These are phyloP conservation scores for Melanophora roralis DNA, from an alignment of 2,888 invertebrate species.

Conservation along the genomic window DNA sequence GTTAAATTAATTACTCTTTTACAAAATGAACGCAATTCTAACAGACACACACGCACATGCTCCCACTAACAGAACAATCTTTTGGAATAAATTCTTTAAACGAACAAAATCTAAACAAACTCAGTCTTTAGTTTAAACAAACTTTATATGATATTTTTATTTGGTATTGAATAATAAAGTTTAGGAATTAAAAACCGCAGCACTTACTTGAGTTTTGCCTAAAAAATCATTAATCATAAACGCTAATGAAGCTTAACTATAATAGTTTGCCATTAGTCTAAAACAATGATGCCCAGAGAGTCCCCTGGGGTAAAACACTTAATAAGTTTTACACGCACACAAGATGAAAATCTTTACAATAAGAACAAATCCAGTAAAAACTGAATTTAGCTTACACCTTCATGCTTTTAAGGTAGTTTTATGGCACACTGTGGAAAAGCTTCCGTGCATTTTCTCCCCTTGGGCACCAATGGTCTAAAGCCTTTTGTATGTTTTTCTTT, in stretches of 20 bases:
- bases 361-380: too few species aligned
- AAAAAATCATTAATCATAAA: constrained; percentile 49
- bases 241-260: constrained; percentile 48
- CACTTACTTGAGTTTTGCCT: constrained; percentile 60
- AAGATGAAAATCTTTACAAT: too few species aligned
- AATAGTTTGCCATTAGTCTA: constrained; percentile 4
- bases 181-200: constrained; percentile 52
- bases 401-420: too few species aligned
- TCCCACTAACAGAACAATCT: constrained; percentile 47
- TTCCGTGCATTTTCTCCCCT: too few species aligned
- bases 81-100: constrained; percentile 37
- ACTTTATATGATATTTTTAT: constrained; percentile 6
- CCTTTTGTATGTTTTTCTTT: too few species aligned
- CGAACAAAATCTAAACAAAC: constrained; percentile 38
- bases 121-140: not conserved
- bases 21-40: constrained; percentile 1
- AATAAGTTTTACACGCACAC: too few species aligned
- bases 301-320: too few species aligned
- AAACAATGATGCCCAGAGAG: too few species aligned
- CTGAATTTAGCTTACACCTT: too few species aligned
- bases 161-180: not conserved
- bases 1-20: constrained; percentile 23
- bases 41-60: constrained; percentile 38
- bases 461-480: too few species aligned
- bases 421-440: too few species aligned